Evolutionary conservation across 2,797 vertebrate species (phyloP).

Genomic region (Cyprinella venusta): DNA sequence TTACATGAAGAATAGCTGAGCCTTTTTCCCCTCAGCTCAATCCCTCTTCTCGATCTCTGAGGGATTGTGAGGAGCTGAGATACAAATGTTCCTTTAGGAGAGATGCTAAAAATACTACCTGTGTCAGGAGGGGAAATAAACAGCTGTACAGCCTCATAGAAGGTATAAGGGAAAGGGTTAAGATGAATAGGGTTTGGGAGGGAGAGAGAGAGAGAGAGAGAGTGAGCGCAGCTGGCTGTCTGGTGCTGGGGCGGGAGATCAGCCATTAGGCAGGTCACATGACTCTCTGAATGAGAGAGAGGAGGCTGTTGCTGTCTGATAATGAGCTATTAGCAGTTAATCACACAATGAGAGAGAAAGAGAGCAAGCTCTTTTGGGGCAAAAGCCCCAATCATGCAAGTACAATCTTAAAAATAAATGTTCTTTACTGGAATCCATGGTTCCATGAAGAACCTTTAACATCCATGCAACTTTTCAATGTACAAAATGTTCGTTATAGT

Average conservation of each 20-base stretch:
- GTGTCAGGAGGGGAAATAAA: slow-evolving; percentile 54
- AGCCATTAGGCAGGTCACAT: slow-evolving; percentile 59
- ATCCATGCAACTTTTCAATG: neutral
- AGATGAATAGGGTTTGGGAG: neutral
- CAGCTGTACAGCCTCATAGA: slow-evolving; percentile 45
- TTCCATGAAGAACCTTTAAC: neutral
- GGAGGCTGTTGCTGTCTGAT: slow-evolving; percentile 67
- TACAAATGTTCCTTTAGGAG: slow-evolving; percentile 47
- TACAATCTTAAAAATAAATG: no score
- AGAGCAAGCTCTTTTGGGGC: neutral
- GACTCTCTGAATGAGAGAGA: slow-evolving; percentile 56
- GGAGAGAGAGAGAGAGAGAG: neutral
- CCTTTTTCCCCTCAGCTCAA: slow-evolving; percentile 14
- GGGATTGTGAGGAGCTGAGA: neutral
- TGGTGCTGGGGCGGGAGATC: slow-evolving; percentile 59
- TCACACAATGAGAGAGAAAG: slow-evolving; percentile 62
- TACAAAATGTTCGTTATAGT: neutral
- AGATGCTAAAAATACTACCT: slow-evolving; percentile 72
- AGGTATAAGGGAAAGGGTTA: slow-evolving; percentile 24
- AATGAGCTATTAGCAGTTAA: slow-evolving; percentile 73
- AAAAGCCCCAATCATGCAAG: neutral
- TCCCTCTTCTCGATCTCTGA: slow-evolving; percentile 52
- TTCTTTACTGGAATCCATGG: no score
- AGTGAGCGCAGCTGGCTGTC: slow-evolving; percentile 61
- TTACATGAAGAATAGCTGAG: slow-evolving; percentile 17